phyloP scores from a whole-genome alignment of 2,797 vertebrate species.

The Chrosomus eos region DNA sequence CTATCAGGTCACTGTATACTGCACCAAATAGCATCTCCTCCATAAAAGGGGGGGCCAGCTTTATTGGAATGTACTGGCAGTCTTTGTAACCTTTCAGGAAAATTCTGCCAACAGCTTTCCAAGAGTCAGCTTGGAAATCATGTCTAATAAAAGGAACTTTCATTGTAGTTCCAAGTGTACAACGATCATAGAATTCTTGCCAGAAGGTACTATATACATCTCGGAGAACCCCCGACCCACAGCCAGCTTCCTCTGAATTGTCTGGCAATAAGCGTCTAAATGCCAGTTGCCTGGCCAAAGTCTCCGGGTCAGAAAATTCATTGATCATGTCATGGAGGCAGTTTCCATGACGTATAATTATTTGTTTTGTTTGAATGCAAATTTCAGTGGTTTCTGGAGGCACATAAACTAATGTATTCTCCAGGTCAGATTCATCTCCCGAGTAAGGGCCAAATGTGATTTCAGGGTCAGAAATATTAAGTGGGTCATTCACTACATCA shows the following conservation, averaged over 20 bases:
- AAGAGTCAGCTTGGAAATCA: not conserved
- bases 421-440: not conserved
- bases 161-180: not conserved
- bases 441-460: not conserved
- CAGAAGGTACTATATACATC: not conserved
- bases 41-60: not conserved
- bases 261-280: not conserved
- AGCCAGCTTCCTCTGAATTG: not conserved
- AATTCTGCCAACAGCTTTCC: not conserved
- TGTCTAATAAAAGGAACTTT: not conserved
- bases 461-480: conserved; percentile 4
- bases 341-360: not conserved
- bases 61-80: not conserved
- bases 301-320: not conserved
- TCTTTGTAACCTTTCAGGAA: conserved; percentile 3
- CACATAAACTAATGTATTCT: not conserved
- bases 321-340: not conserved
- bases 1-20: conserved; percentile 56
- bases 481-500: not conserved
- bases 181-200: not conserved
- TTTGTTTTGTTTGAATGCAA: conserved; percentile 7
- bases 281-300: not conserved
- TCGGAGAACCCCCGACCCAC: not conserved
- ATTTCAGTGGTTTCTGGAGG: not conserved
- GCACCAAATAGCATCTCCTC: not conserved